phyloP scores from a whole-genome alignment of 2,797 vertebrate species.

The Furcifer pardalis region DNA sequence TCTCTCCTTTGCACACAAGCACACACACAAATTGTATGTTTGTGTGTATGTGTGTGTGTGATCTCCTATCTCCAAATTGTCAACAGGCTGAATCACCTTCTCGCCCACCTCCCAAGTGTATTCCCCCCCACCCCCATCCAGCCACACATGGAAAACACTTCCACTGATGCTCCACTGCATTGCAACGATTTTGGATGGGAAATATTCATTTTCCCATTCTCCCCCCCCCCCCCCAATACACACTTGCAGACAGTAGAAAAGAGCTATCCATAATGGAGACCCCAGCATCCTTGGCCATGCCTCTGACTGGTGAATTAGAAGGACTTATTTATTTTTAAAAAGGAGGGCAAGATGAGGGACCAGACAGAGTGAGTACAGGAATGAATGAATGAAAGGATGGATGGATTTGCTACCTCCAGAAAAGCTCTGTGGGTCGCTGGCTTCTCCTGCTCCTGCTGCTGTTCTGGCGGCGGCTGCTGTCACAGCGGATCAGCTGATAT shows the following conservation, averaged over 20 bases:
- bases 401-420: constrained; percentile 53
- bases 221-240: neutral
- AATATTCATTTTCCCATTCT: neutral
- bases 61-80: constrained; percentile 20
- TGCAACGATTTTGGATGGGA: constrained; percentile 57
- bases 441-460: constrained; percentile 25
- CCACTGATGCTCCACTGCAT: constrained; percentile 43
- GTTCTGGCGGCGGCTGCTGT: constrained; percentile 1
- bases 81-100: constrained; percentile 50
- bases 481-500: constrained; percentile 59
- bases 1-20: neutral
- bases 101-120: neutral
- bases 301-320: neutral
- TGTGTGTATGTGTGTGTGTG: too few species aligned
- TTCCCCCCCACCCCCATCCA: neutral
- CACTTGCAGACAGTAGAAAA: constrained; percentile 18
- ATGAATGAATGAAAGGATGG: constrained; percentile 10
- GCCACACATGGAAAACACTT: neutral
- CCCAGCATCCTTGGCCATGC: constrained; percentile 32
- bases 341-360: neutral
- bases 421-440: constrained; percentile 47
- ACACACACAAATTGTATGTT: neutral
- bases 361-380: neutral
- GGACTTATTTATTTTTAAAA: neutral
- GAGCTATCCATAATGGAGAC: constrained; percentile 37